Evolutionary conservation across 1,140 invertebrate genomes (phyloP), one percentile per base, ranked within the genome.

Genomic region (Idris sp.): DNA sequence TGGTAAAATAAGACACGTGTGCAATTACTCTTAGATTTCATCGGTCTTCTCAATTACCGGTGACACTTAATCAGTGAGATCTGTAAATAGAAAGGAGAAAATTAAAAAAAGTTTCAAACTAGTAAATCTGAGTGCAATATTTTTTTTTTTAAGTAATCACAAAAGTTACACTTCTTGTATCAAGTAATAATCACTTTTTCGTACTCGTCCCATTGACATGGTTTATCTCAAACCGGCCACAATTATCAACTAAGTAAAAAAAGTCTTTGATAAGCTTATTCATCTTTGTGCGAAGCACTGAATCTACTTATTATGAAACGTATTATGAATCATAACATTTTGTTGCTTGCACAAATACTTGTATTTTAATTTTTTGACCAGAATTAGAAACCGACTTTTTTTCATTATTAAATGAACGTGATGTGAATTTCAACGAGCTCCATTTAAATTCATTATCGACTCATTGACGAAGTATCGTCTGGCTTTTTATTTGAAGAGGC

Each of bases 391-490:
- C 22, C 22, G 22, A 25, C 22, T 25, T 25, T 25, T 25, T 25
- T 25, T 8, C 8, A 3, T 25, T 8, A 25, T 25, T 3, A 25
- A 25, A 25, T 8, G 22, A 36, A 38, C 13, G 35, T 41, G 35
- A 56, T 30, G 11, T 44, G 11, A 11, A 18, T 59, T 10, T 31
- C 44, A 22, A 48, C 28, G 67, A 48, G 11, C 8, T 35, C 43
- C 38, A 65, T 40, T 74, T 67, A 54, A 61, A 46, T 74, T 74
- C 59, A 44, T 53, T 53, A 73, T 59, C 59, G 44, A 30, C 49
- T 71, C 58, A 58, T 67, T 67, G 71, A 41, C 61, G 26, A 67
- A 61, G 38, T 65, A 61, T 65, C 59, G 51, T 40, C 31, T 35
- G 40, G 35, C 40, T 31, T 48, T 58, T 72, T 72, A 51, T n/a